A percentile compares a stretch with the other conserved stretches of the same genome.
Conservation (phyloP, 2,113 vertebrate species). For the Saguinus midas region DNA sequence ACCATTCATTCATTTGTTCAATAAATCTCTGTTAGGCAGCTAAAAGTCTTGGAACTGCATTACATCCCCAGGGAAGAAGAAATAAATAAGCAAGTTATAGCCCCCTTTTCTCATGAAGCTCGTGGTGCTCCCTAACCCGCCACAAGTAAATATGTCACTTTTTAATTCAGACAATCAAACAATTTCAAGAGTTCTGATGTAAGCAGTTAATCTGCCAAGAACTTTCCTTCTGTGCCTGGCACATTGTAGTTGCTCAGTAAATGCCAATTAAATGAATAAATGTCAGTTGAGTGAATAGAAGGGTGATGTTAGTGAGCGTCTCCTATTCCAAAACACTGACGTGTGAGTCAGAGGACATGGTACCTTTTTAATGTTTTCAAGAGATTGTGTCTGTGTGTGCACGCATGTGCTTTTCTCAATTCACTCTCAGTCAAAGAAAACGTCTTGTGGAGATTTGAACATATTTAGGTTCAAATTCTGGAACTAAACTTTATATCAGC, state of each 20-base stretch:
- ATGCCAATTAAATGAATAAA: conserved; percentile 44
- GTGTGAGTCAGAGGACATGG: neutral
- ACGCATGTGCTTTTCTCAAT: conserved; percentile 1
- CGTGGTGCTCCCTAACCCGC: neutral
- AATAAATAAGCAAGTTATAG: neutral
- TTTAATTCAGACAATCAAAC: conserved; percentile 7
- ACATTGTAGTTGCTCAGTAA: conserved; percentile 66
- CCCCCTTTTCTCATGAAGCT: neutral
- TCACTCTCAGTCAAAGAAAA: conserved; percentile 51
- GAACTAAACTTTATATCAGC: conserved; percentile 56
- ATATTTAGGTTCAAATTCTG: conserved; percentile 57
- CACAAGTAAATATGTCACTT: neutral
- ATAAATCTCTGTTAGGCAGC: neutral
- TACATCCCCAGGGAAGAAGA: neutral
- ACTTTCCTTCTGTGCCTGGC: conserved; percentile 40
- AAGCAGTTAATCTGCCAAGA: conserved; percentile 35
- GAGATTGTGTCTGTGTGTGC: neutral
- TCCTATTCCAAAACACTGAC: neutral
- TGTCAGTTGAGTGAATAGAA: neutral
- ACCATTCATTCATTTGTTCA: neutral
- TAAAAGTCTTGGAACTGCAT: neutral
- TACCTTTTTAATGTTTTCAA: neutral
- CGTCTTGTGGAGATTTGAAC: conserved; percentile 43
- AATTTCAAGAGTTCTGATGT: neutral
- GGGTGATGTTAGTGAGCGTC: neutral